Evolutionary conservation across 1,140 invertebrate genomes (phyloP).

Genomic region (Trichomalopsis sarcophagae): DNA sequence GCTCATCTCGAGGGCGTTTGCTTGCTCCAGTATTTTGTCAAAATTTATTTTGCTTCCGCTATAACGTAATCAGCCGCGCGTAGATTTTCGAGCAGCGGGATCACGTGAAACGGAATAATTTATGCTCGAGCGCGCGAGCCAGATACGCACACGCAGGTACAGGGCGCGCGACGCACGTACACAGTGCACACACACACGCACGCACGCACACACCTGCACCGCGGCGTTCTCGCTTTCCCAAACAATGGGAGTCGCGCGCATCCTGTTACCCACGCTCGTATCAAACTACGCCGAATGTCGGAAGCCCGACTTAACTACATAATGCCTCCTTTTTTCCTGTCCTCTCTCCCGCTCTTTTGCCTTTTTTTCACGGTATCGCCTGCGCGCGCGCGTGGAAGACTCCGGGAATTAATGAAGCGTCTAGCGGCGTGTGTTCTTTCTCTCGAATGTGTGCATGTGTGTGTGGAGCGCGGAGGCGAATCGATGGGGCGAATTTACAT

Average conservation of each 20-base stretch:
- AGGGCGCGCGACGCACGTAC: background rate
- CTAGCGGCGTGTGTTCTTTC: background rate
- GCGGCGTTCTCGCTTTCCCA: conserved; percentile 44
- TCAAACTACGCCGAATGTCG: conserved; percentile 55
- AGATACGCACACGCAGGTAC: background rate
- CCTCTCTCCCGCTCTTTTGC: background rate
- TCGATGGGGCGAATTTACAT: conserved; percentile 48
- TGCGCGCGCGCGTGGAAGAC: conserved; percentile 7
- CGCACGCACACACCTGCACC: conserved; percentile 17
- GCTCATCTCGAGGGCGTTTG: conserved; percentile 55
- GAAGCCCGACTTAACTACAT: conserved; percentile 53
- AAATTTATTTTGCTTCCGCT: background rate
- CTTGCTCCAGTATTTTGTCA: background rate
- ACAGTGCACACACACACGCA: background rate
- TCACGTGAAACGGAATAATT: conserved; percentile 40
- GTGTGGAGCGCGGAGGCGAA: background rate
- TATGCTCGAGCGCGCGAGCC: conserved; percentile 39
- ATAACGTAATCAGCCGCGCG: background rate
- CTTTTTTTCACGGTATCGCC: conserved; percentile 12
- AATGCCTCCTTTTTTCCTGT: conserved; percentile 36
- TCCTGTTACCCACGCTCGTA: conserved; percentile 55
- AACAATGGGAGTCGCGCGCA: conserved; percentile 52
- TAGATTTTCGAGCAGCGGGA: conserved; percentile 25
- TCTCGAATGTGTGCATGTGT: background rate
- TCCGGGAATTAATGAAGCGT: conserved; percentile 52